These are phyloP conservation scores for Gymnogyps californianus DNA, from an alignment of 2,113 vertebrate species.

Conservation along the genomic window DNA sequence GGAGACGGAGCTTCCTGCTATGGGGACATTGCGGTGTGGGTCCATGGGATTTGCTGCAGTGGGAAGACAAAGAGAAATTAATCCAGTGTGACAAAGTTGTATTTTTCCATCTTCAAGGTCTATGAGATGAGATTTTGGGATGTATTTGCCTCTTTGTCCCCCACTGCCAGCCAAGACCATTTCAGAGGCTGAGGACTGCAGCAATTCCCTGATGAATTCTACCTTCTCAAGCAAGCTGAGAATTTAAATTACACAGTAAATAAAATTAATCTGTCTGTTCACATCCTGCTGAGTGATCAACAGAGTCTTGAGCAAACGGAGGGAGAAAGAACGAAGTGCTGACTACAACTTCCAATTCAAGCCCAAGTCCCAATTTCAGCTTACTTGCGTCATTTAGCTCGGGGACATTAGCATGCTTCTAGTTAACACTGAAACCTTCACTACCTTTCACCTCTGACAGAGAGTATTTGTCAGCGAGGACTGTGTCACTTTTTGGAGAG, in stretches of 20 bases:
- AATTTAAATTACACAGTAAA: conserved; percentile 21
- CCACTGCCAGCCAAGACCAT: neutral
- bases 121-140: too few species aligned
- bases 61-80: too few species aligned
- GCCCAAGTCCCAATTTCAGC: neutral
- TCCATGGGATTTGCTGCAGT: too few species aligned
- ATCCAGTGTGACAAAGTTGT: too few species aligned
- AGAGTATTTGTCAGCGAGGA: neutral
- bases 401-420: neutral
- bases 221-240: neutral
- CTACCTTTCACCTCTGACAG: neutral
- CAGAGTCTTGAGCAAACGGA: neutral
- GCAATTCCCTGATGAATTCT: neutral
- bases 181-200: neutral
- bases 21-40: too few species aligned
- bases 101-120: too few species aligned
- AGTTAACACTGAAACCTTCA: neutral
- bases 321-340: neutral
- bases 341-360: neutral
- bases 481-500: neutral
- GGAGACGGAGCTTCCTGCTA: too few species aligned
- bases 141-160: too few species aligned
- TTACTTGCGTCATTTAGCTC: neutral
- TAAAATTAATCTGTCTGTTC: neutral
- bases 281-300: neutral